phyloP scores from a whole-genome alignment of 2,797 vertebrate genomes.

The Darevskia mixta region DNA sequence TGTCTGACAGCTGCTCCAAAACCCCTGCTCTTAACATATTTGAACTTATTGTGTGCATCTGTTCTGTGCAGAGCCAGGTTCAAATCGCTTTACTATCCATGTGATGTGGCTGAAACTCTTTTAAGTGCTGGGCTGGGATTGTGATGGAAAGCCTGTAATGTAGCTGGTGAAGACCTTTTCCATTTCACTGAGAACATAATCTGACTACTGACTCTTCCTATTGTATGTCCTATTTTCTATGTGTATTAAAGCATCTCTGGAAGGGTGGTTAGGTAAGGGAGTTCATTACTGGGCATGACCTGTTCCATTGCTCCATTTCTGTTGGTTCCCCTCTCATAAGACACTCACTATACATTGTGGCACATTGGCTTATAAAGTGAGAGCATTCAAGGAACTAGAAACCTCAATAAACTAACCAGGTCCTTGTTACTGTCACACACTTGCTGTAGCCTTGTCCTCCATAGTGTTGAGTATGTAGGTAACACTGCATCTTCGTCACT shows the following conservation, averaged over 20 bases:
- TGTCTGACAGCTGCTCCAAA: background rate
- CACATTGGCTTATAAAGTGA: background rate
- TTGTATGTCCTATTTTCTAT: background rate
- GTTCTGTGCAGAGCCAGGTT: background rate
- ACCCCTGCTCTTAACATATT: background rate
- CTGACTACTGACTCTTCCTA: background rate
- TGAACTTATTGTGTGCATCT: background rate
- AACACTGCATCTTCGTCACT: background rate
- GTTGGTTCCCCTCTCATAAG: background rate
- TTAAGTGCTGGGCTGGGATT: background rate
- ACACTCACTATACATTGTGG: no score
- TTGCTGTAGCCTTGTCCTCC: background rate
- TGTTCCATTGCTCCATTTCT: background rate
- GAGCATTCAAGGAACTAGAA: conserved; percentile 1
- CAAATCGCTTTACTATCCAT: background rate
- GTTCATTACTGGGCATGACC: background rate
- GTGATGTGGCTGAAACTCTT: background rate
- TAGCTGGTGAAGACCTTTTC: background rate
- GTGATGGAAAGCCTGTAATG: background rate
- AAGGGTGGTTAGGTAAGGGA: background rate
- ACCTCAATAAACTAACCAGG: background rate
- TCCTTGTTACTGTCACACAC: background rate
- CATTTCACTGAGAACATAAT: background rate
- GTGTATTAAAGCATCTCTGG: conserved; percentile 2
- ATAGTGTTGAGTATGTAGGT: conserved; percentile 8